Evolutionary conservation across 2,113 vertebrate species (phyloP).

Genomic region (Epinephelus lanceolatus): DNA sequence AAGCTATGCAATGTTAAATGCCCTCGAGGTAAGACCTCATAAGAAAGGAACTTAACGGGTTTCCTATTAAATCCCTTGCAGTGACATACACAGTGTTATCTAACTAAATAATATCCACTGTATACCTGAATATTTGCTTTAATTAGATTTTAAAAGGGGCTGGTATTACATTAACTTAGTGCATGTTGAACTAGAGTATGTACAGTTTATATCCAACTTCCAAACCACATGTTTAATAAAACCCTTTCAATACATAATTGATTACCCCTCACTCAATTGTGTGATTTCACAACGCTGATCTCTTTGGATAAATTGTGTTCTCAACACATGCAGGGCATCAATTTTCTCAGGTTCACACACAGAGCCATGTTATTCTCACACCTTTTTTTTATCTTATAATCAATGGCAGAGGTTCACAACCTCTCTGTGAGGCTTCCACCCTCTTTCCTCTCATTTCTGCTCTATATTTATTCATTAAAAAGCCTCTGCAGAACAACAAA

Average conservation of each 20-base stretch:
- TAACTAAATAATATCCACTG: background rate
- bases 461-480: background rate
- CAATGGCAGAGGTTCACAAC: background rate
- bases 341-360: constrained; percentile 32
- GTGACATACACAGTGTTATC: background rate
- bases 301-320: background rate
- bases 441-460: background rate
- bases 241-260: constrained; percentile 1
- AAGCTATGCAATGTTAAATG: background rate
- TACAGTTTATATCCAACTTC: background rate
- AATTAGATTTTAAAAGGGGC: background rate
- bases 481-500: background rate
- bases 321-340: background rate
- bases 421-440: background rate
- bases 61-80: background rate
- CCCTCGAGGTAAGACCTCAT: background rate
- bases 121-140: background rate
- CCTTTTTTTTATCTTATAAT: constrained; percentile 18
- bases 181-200: background rate
- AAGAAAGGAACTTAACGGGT: too few species aligned
- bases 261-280: background rate
- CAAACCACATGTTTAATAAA: background rate
- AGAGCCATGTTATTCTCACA: constrained; percentile 35
- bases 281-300: constrained; percentile 13
- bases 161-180: background rate